Conservation (phyloP, 1,140 invertebrate genomes). For the Sycobia sp. region DNA sequence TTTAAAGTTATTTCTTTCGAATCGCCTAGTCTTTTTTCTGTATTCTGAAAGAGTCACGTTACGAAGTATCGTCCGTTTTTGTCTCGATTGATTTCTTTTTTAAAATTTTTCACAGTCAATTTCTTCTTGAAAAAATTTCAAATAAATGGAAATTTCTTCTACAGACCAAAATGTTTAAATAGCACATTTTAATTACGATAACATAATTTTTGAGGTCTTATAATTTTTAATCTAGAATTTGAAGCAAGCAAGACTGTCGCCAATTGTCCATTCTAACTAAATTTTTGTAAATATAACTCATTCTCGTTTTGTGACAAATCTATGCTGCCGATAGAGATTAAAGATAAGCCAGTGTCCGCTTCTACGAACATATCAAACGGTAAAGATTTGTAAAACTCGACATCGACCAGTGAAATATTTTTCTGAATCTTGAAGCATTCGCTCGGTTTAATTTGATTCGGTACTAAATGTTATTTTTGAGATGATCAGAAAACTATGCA, state of each 20-base stretch:
- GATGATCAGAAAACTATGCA: slow-evolving; percentile 16
- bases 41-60: too few species aligned
- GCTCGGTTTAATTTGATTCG: slow-evolving; percentile 30
- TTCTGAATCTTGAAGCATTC: slow-evolving; percentile 29
- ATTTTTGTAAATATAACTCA: slow-evolving; percentile 39
- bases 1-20: too few species aligned
- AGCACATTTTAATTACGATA: too few species aligned
- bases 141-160: too few species aligned
- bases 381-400: slow-evolving; percentile 34
- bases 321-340: slow-evolving; percentile 35
- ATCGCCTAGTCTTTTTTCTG: too few species aligned
- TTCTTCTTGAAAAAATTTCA: too few species aligned
- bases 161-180: too few species aligned
- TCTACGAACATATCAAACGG: slow-evolving; percentile 36
- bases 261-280: slow-evolving; percentile 8
- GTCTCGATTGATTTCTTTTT: too few species aligned
- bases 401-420: slow-evolving; percentile 36
- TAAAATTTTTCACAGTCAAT: too few species aligned
- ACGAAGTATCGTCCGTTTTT: too few species aligned
- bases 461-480: slow-evolving; percentile 30
- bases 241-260: background rate
- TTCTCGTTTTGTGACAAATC: slow-evolving; percentile 15
- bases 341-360: slow-evolving; percentile 32
- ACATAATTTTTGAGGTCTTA: background rate
- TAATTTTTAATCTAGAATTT: too few species aligned